These are phyloP conservation scores for Plebejus melissa DNA, from an alignment of 2,888 invertebrate species.

Conservation along the genomic window DNA sequence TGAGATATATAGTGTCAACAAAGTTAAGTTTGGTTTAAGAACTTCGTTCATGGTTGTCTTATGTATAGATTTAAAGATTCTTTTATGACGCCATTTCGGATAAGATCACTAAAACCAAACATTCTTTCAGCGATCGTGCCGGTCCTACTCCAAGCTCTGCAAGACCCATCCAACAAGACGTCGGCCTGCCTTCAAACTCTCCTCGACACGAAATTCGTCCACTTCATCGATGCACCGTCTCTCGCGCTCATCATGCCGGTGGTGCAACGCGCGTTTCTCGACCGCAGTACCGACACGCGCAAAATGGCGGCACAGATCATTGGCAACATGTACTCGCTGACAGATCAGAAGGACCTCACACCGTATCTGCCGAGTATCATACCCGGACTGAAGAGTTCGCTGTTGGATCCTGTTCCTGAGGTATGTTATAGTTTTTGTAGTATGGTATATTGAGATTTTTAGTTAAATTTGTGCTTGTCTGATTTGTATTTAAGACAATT, in stretches of 20 bases:
- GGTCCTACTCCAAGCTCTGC: conserved; percentile 91
- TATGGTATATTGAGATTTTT: no score
- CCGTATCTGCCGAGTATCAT: conserved; percentile 98
- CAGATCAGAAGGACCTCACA: conserved; percentile 98
- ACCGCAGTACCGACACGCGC: conserved; percentile 95
- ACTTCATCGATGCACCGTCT: conserved; percentile 99
- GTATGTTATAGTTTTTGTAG: no score
- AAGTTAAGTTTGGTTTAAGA: no score
- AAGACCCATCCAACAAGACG: conserved; percentile 97
- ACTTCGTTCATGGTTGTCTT: no score
- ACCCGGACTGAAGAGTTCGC: conserved; percentile 96
- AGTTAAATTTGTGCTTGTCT: no score
- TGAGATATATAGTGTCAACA: no score
- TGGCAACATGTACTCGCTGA: conserved; percentile 99
- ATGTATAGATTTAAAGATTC: no score
- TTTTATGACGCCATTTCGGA: no score
- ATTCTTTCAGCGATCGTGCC: conserved; percentile 85
- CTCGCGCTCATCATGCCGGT: conserved; percentile 99
- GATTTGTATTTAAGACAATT: no score
- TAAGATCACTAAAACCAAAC: not conserved
- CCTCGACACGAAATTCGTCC: conserved; percentile 97
- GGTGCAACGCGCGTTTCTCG: conserved; percentile 97
- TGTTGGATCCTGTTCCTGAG: conserved; percentile 98
- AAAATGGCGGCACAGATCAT: conserved; percentile 99
- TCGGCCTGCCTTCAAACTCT: conserved; percentile 95